Base-by-base conservation (phyloP, 2,797 vertebrate species). In the Tinamus major region DNA sequence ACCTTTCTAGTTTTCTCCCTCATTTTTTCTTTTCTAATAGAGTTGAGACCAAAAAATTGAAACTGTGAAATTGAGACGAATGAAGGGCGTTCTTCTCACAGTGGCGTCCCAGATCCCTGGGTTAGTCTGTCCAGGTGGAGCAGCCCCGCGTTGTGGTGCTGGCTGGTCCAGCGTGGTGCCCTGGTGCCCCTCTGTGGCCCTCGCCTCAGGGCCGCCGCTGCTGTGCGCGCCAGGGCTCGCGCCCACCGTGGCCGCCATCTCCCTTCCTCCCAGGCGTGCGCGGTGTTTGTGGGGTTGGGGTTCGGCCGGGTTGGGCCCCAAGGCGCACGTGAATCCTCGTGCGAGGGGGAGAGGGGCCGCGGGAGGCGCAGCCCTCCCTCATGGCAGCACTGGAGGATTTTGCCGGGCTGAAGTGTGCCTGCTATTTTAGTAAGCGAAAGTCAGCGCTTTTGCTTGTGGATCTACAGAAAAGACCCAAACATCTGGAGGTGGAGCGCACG, bases 101-200 rank as follows among this genome's bases (percentile, higher is more conserved):
- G n/a, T 55, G 55, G 5, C 9, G 4, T 46, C 16, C 0, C 44
- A 14, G 68, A 33, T 37, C 26, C 13, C 42, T 35, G 27, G 42
- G 46, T 48, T 39, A 12, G 29, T 26, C 31, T 35, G 8, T 26
- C 29, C 44, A 6, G 6, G n/a, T 61, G 69, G 27, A 46, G 27
- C n/a, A 39, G 11, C 0, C 0, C n/a, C 1, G 0, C 4, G 23
- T 49, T 42, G 26, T 33, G 3, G 10, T 5, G 1, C 5, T 35
- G 20, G 5, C 11, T 41, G 26, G 20, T 4, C 67, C 33, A n/a
- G 6, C 59, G 33, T 69, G 61, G 29, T 62, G 9, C 26, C 2
- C 41, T 11, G 44, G 7, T 12, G 71, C 6, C 55, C 80, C 61
- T 68, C 23, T 37, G 13, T 21, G 16, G 49, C 15, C 27, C 31